Percentiles rank a stretch among this genome's conserved stretches.
These are phyloP conservation scores for Dichetophora obliterata DNA, from an alignment of 2,888 invertebrate genomes.

Conservation along the genomic window DNA sequence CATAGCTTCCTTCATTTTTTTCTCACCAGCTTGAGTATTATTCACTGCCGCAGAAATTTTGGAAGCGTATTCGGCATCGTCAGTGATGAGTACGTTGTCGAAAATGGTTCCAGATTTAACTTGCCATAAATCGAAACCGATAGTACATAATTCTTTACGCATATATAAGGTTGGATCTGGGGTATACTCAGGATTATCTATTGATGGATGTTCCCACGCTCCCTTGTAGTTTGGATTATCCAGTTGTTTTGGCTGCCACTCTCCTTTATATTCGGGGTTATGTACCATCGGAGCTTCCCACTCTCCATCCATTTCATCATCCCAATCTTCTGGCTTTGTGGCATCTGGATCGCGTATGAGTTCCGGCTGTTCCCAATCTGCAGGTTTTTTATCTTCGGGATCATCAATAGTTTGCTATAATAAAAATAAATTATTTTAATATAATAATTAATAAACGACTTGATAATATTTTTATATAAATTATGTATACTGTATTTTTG, in stretches of 20 bases:
- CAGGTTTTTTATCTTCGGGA: constrained; percentile 95
- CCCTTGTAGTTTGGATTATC: constrained; percentile 99
- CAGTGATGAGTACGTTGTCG: constrained; percentile 94
- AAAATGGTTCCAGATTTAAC: constrained; percentile 99
- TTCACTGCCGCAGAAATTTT: constrained; percentile 74
- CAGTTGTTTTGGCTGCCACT: constrained; percentile 98
- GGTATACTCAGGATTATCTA: constrained; percentile 97
- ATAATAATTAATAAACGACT: too few relatives aligned
- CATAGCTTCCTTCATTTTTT: constrained; percentile 92
- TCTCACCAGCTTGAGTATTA: constrained; percentile 86
- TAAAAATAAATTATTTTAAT: too few relatives aligned
- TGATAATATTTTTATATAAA: too few relatives aligned
- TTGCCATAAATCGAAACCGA: constrained; percentile 98
- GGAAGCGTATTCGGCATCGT: constrained; percentile 86
- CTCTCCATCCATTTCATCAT: constrained; percentile 99
- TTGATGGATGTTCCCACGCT: constrained; percentile 99
- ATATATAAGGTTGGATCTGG: constrained; percentile 88
- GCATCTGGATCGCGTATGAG: constrained; percentile 98
- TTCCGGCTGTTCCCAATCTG: constrained; percentile 99
- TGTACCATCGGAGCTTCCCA: constrained; percentile 99
- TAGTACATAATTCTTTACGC: constrained; percentile 88
- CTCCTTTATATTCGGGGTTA: constrained; percentile 99
- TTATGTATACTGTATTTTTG: too few relatives aligned
- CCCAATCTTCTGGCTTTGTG: constrained; percentile 98
- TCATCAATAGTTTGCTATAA: constrained; percentile 96